These are phyloP conservation scores for Lineus longissimus DNA, from an alignment of 1,140 invertebrate species.

Conservation along the genomic window DNA sequence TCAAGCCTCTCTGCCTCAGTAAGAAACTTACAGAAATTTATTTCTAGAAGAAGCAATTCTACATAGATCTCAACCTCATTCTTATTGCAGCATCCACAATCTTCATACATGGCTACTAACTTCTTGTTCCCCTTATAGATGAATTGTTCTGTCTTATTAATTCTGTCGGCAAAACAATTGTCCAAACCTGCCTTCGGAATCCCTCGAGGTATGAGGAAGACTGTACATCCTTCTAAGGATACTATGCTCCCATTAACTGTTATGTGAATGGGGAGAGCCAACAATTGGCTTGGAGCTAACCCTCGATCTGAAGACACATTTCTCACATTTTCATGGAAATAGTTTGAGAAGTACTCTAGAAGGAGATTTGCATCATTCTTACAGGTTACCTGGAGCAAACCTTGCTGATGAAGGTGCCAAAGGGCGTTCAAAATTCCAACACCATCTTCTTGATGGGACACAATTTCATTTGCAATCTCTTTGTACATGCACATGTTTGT, in stretches of 20 bases:
- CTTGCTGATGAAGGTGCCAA: too few relatives aligned
- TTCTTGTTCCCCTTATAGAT: neutral
- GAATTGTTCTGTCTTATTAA: too few relatives aligned
- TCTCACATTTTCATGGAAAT: too few relatives aligned
- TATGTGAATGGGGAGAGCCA: neutral
- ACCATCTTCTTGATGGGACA: too few relatives aligned
- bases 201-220: neutral
- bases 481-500: too few relatives aligned
- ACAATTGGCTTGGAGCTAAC: too few relatives aligned
- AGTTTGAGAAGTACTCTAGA: too few relatives aligned
- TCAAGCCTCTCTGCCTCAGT: neutral
- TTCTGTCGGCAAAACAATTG: neutral
- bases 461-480: too few relatives aligned
- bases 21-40: slow-evolving; percentile 13
- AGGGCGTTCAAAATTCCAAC: too few relatives aligned
- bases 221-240: slow-evolving; percentile 3
- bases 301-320: too few relatives aligned
- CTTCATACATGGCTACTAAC: slow-evolving; percentile 13
- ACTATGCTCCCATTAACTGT: slow-evolving; percentile 7
- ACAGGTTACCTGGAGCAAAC: too few relatives aligned
- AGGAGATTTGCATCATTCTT: too few relatives aligned
- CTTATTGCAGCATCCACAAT: slow-evolving; percentile 10
- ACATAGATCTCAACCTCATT: slow-evolving; percentile 6
- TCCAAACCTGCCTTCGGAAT: neutral
- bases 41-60: slow-evolving; percentile 2